A percentile compares a stretch with the other conserved stretches of the same genome.
Evolutionary conservation across 2,797 vertebrate genomes (phyloP).

Genomic region (Argentina silus): DNA sequence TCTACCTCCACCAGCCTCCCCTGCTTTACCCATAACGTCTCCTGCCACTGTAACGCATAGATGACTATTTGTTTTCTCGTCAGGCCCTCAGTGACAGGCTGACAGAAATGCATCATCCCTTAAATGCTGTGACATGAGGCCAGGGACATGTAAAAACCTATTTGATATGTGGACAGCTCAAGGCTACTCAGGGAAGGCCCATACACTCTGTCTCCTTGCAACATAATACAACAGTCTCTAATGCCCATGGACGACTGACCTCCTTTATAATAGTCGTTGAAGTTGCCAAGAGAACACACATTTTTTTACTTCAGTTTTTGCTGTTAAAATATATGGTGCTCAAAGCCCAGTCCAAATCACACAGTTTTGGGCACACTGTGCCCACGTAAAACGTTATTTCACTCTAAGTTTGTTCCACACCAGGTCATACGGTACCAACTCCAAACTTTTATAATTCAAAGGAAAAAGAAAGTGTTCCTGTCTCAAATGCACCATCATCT

Average conservation of each 20-base stretch:
- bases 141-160: not conserved
- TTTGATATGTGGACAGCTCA: slow-evolving; percentile 19
- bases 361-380: not conserved
- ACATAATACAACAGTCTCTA: not conserved
- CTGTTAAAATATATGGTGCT: no score
- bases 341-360: no score
- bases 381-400: not conserved
- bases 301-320: no score
- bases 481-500: slow-evolving; percentile 26
- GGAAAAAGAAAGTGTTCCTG: not conserved
- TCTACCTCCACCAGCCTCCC: no score
- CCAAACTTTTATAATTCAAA: not conserved
- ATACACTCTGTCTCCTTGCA: not conserved
- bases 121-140: not conserved
- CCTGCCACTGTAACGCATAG: not conserved
- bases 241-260: not conserved
- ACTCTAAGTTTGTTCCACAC: no score
- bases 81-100: not conserved
- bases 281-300: no score
- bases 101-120: not conserved
- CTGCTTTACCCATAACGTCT: not conserved
- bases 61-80: not conserved
- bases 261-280: not conserved
- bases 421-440: no score
- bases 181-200: slow-evolving; percentile 8